Evolutionary conservation across 2,797 vertebrate genomes (phyloP), one percentile per base, ranked within the genome.

Genomic region (Tadarida brasiliensis): DNA sequence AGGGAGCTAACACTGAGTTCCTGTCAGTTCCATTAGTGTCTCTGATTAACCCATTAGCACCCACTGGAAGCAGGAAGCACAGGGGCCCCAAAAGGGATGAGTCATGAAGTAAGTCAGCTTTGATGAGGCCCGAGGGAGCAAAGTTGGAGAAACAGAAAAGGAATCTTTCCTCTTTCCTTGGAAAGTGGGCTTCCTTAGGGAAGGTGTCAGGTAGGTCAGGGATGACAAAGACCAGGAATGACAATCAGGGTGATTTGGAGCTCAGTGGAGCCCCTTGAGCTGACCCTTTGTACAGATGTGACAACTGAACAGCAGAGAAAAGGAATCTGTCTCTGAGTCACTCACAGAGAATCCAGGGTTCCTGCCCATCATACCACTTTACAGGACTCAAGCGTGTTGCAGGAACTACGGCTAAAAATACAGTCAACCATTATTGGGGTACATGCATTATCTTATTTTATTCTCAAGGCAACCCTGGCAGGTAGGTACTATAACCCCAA

Each of bases 21-120:
- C 92, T 87, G 82, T 67, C 9, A 33, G 59, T 77, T 91, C 87
- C 91, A 85, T 94, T 86, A 95, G 68, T 59, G 74, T 56, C 84
- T 96, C 87, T 44, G 63, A 92, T 82, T 73, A 91, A 90, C 74
- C 85, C 76, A 33, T 90, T 61, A 68, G 81, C 39, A 90, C 30
- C 74, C 87, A 28, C n/a, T 28, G 80, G 57, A 65, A 77, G 44
- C 24, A 1, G n/a, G 80, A 89, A 82, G 56, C 11, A 22, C 16
- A n/a, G 59, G 33, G 30, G 15, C 51, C 71, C 61, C 22, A 10
- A 39, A 35, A 12, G n/a, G 67, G 59, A 26, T 56, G 83, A 95
- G 78, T 70, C 73, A 61, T 5, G 0, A 33, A 44, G 71, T 5
- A 17, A 47, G 47, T 51, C 3, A 4, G 68, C 68, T 71, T 74